A percentile compares a stretch with the other conserved stretches of the same genome.
phyloP scores from a whole-genome alignment of 1,140 invertebrate species.

The Meloidogyne hapla region DNA sequence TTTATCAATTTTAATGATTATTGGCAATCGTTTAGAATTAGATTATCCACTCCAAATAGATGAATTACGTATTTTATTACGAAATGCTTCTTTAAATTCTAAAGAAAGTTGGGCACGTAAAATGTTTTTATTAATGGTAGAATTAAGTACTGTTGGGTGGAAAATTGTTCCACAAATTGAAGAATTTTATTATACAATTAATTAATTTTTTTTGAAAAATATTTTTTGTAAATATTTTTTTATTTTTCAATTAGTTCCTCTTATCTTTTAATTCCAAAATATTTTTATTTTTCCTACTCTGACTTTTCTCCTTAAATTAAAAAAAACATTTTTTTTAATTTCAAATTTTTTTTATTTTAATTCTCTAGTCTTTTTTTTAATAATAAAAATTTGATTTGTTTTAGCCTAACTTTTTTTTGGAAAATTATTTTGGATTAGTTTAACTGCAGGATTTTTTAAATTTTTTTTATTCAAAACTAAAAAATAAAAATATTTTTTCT shows the following conservation, averaged over 20 bases:
- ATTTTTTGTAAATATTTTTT: background rate
- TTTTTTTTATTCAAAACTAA: too few relatives aligned
- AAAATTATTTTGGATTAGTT: too few relatives aligned
- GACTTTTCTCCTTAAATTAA: too few relatives aligned
- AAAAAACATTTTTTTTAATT: too few relatives aligned
- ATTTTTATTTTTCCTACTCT: too few relatives aligned
- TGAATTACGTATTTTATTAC: background rate
- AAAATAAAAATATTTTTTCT: too few relatives aligned
- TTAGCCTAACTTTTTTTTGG: too few relatives aligned
- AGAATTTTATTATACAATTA: conserved; percentile 8
- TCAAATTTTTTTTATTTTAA: background rate
- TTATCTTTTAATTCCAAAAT: too few relatives aligned
- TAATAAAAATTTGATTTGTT: too few relatives aligned
- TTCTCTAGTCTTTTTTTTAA: too few relatives aligned
- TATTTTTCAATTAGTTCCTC: too few relatives aligned
- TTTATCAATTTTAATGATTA: conserved; percentile 4
- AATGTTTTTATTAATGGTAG: conserved; percentile 14
- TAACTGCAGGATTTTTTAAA: too few relatives aligned
- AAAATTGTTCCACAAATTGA: conserved; percentile 13
- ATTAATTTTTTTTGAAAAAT: background rate
- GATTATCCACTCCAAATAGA: conserved; percentile 8
- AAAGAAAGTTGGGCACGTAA: background rate
- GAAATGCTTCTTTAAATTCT: conserved; percentile 1
- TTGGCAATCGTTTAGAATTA: conserved; percentile 9
- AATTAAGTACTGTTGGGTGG: background rate